Percentiles rank a stretch among this genome's conserved stretches.
Evolutionary conservation across 2,113 vertebrate genomes (phyloP).

Genomic region (Gnathonemus longibarbis): DNA sequence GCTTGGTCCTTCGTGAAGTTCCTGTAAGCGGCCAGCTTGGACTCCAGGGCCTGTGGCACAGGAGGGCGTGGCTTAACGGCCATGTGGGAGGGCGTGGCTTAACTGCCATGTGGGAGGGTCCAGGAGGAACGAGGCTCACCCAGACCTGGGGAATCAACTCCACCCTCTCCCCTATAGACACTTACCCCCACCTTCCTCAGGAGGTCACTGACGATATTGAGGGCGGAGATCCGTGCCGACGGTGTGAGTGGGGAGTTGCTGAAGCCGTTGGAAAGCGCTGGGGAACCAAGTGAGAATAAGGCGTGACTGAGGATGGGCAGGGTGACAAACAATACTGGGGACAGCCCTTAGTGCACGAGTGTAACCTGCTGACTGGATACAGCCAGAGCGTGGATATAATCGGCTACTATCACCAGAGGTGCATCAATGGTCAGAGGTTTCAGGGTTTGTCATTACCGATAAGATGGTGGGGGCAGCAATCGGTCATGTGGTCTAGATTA

Average conservation of each 20-base stretch:
- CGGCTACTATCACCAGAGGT: not conserved
- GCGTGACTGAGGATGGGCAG: not conserved
- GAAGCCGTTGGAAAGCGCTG: constrained; percentile 79
- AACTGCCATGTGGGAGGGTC: not conserved
- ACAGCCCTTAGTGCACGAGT: not conserved
- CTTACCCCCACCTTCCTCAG: constrained; percentile 96
- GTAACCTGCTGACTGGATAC: not conserved
- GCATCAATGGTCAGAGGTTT: not conserved
- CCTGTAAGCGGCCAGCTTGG: constrained; percentile 89
- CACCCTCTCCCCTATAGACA: not conserved
- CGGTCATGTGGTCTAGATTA: not conserved
- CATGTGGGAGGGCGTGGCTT: not conserved
- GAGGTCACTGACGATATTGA: constrained; percentile 95
- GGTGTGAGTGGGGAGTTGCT: constrained; percentile 86
- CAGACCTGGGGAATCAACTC: not conserved
- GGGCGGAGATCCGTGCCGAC: constrained; percentile 92
- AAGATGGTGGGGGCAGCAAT: not conserved
- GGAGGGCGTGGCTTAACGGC: not conserved
- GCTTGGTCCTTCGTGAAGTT: constrained; percentile 95
- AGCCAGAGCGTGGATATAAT: not conserved
- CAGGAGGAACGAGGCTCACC: not conserved
- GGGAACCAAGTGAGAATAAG: constrained; percentile 20
- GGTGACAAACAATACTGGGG: not conserved
- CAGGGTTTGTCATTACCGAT: not conserved
- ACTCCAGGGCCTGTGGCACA: constrained; percentile 82